Conservation (phyloP, 2,113 vertebrate genomes). For the Columba livia region DNA sequence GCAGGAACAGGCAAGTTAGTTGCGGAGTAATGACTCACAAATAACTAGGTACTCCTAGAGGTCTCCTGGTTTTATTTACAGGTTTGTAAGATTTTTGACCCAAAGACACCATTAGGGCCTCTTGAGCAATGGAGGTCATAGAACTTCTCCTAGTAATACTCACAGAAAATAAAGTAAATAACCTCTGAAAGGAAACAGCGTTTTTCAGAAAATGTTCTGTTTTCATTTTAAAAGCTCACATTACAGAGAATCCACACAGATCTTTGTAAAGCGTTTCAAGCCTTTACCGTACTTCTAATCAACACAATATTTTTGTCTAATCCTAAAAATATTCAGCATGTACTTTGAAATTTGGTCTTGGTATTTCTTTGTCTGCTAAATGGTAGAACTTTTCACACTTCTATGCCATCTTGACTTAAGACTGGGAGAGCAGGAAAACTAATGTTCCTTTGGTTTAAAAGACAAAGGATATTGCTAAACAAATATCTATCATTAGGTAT, state of each 20-base stretch:
- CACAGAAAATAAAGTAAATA: not conserved
- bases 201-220: not conserved
- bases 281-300: not conserved
- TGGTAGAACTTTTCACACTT: not conserved
- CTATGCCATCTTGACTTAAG: not conserved
- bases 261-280: not conserved
- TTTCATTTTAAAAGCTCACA: not conserved
- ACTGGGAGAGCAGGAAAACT: not conserved
- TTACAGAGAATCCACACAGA: not conserved
- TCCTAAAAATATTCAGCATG: not conserved
- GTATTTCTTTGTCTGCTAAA: not conserved
- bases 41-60: not conserved
- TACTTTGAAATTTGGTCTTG: not conserved
- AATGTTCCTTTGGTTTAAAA: not conserved
- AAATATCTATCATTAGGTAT: not conserved
- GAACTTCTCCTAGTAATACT: not conserved
- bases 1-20: not conserved
- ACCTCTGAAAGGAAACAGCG: not conserved
- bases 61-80: not conserved
- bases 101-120: not conserved
- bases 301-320: not conserved
- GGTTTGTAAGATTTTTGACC: not conserved
- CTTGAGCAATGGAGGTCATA: not conserved
- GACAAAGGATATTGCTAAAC: not conserved
- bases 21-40: not conserved